Evolutionary conservation across 2,113 vertebrate species (phyloP).

Genomic region (Fulmarus glacialis): DNA sequence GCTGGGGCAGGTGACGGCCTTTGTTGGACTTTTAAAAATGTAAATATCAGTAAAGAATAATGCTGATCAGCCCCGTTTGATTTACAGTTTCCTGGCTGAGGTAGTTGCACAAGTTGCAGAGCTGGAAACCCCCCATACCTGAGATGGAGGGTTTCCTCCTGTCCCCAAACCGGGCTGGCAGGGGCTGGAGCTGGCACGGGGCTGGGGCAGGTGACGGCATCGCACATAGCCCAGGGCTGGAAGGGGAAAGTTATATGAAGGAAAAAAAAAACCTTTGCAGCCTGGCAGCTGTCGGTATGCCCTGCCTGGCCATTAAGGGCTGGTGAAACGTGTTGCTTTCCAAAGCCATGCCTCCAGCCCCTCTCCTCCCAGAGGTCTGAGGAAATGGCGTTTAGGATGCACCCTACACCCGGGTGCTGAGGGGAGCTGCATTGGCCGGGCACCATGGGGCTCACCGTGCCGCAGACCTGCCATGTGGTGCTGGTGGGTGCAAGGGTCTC

Average conservation of each 20-base stretch:
- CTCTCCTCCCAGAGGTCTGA: background rate
- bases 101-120: background rate
- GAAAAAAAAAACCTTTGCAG: background rate
- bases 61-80: background rate
- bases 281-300: background rate
- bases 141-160: background rate
- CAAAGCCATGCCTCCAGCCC: background rate
- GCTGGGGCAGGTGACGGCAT: background rate
- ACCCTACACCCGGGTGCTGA: background rate
- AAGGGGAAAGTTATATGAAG: background rate
- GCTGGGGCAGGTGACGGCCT: background rate
- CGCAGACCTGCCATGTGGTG: rapidly evolving
- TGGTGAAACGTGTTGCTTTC: rapidly evolving
- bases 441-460: background rate
- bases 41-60: background rate
- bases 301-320: background rate
- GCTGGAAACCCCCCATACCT: background rate
- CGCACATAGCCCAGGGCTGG: background rate
- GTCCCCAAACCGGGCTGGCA: rapidly evolving
- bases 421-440: rapidly evolving
- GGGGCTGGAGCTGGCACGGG: rapidly evolving
- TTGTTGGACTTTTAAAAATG: background rate
- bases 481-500: background rate
- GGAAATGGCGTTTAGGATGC: background rate
- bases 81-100: background rate